Evolutionary conservation across 2,113 vertebrate species (phyloP), one percentile per base, ranked within the genome.

Genomic region (Hippocampus comes): DNA sequence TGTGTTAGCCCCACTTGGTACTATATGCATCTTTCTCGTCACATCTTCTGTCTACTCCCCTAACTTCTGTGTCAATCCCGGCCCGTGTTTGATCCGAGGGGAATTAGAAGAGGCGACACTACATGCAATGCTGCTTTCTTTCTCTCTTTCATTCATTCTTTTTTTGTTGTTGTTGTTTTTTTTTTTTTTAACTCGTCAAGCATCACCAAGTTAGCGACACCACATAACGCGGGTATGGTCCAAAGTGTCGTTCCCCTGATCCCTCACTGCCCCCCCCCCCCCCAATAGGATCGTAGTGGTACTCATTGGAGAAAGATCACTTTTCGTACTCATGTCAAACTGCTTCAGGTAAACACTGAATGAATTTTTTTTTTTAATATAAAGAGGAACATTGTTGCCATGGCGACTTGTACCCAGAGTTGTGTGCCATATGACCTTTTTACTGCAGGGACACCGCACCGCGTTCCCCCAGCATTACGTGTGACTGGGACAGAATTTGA

Each of bases 291-390:
- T 17, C 10, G 69, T 77, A 55, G 68, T 76, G 82, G 30, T 79
- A 81, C 75, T 79, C 60, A 23, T 77, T 63, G 7, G 63, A 57
- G 27, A 63, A 55, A 63, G 6, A 8, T 75, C 63, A 49, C 64
- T 60, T 60, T 70, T 66, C 69, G 65, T 86, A 76, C 82, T 84
- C 80, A 84, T 88, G 88, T 91, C 83, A 86, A 86, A 87, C 86
- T 89, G 87, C 84, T 88, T 91, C 86, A 87, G 81, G 79, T 88
- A 70, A 90, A 91, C 90, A 89, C 86, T 89, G 89, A 89, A 90
- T 84, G 63, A 86, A 86, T 82, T 82, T 78, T 76, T 80, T 76
- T 76, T 73, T 57, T 81, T 49, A 75, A 72, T 82, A 60, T 84
- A 78, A 72, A 34, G 75, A 80, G 74, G 74, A 83, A 80, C 61